Conservation (phyloP, 2,888 invertebrate genomes). For the Drosophila limbata region DNA sequence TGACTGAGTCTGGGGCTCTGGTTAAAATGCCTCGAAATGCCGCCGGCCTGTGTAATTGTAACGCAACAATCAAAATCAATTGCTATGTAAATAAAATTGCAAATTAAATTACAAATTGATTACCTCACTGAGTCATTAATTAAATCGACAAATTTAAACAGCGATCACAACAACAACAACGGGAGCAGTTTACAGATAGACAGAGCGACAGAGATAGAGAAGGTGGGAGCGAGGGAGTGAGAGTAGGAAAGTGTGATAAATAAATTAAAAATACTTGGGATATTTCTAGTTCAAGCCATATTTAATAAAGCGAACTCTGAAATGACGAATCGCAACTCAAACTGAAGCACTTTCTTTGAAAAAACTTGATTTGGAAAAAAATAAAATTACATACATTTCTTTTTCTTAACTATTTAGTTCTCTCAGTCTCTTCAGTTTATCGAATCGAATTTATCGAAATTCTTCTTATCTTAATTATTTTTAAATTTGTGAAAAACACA, state of each 20-base stretch:
- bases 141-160: conserved; percentile 58
- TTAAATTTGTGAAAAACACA: too few species aligned
- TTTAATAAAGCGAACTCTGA: too few species aligned
- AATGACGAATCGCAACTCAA: too few species aligned
- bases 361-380: too few species aligned
- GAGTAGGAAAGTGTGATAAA: not conserved
- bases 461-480: too few species aligned
- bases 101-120: conserved; percentile 84
- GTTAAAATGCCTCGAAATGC: conserved; percentile 59
- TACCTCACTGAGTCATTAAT: conserved; percentile 82
- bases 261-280: not conserved
- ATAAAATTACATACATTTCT: too few species aligned
- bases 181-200: conserved; percentile 17
- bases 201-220: not conserved
- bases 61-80: conserved; percentile 81
- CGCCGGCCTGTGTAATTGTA: conserved; percentile 72
- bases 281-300: too few species aligned
- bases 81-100: conserved; percentile 81
- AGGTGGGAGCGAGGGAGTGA: not conserved
- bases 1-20: conserved; percentile 42
- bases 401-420: too few species aligned
- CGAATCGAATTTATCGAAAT: too few species aligned
- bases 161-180: conserved; percentile 12
- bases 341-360: too few species aligned
- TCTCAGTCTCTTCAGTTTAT: too few species aligned